Evolutionary conservation across 23 tunicate species (phyloP), one percentile per base, ranked within the genome.

Genomic region (Styela plicata): DNA sequence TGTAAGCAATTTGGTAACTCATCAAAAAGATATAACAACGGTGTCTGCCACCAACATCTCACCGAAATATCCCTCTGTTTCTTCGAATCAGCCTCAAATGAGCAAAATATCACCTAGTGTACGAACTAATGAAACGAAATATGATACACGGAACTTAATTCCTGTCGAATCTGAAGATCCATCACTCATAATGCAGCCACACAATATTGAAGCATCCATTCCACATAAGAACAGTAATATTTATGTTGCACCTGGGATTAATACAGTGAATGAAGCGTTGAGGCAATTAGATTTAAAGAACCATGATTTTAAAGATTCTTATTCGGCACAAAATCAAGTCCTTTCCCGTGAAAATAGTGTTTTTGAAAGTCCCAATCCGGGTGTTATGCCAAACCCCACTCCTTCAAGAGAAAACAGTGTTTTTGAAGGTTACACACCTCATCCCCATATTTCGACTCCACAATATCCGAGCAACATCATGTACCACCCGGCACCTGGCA

Each of bases 111-210:
- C 31, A 66, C 64, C 18, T 33, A 83, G 2, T 33, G 68, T 20
- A 69, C 53, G 25, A 36, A 34, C 30, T 36, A 69, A 69, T 33
- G 79, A 23, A 70, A 79, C 2, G 78, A 69, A 20, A 16, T 69
- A 44, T 33, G 62, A 25, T 1, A 69, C 21, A 61, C 57, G 57
- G 53, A 83, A 87, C 33, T 22, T 73, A 71, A 65, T 63, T n/a
- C 94, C 94, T 0, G 94, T 89, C 0, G 94, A 89, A 44, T 89
- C 94, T 1, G 88, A 77, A 20, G 94, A 89, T 63, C 67, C 79
- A 37, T 89, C 94, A 1, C 33, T 80, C 13, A 13, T 44, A 44
- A 44, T 44, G 57, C 57, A 7, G 57, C 13, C 57, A 44, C 57
- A 44, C 7, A 44, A 76, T 30, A 34, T 19, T 0, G 33, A 24